Base-by-base conservation (phyloP, 2,888 invertebrate genomes). In the Nematopogon swammerdamellus region DNA sequence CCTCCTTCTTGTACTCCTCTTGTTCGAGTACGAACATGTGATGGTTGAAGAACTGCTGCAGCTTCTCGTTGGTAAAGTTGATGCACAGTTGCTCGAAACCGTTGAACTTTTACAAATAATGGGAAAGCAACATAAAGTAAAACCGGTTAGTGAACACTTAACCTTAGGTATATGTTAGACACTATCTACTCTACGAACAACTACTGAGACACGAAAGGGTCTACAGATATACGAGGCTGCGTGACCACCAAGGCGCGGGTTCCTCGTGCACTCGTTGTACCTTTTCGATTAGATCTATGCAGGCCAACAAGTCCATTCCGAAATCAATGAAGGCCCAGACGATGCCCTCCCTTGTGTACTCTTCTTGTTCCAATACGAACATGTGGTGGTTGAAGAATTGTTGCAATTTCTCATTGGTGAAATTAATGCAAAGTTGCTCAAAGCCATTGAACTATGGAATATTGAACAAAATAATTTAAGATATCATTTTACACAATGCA, bases 301-400 rank as follows among this genome's bases (percentile, higher is more conserved):
- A 97, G 81, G 95, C 94, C 70, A 94, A 87, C 80, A 98, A 87
- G 81, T 98, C 97, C 92, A 98, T 95, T 80, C 97, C 97, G 79
- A 98, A 98, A 85, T 98, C 97, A 84, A 98, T 97, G 83, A 97
- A 98, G 72, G 88, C 89, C 97, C 97, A 98, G 67, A 91, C 86
- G 81, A 98, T 97, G 68, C 97, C 97, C 82, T 98, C 97, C 69
- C 84, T 88, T 70, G 92, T 95, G 84, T 98, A 98, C 75, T 97
- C 97, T 14, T 98, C 97, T 88, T 98, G 97, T 81, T 98, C 97
- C 79, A 97, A 85, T 61, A 98, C 97, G 81, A 98, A 98, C 97
- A 98, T 98, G 89, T 96, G 92, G 80, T 98, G 97, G 84, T 98
- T 97, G 89, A 98, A 98, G 86, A 97, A 98, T 83, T 98, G 97